Percentiles rank a stretch among this genome's conserved stretches.
These are phyloP conservation scores for Vesta saturnalis DNA, from an alignment of 2,888 invertebrate genomes.

Conservation along the genomic window DNA sequence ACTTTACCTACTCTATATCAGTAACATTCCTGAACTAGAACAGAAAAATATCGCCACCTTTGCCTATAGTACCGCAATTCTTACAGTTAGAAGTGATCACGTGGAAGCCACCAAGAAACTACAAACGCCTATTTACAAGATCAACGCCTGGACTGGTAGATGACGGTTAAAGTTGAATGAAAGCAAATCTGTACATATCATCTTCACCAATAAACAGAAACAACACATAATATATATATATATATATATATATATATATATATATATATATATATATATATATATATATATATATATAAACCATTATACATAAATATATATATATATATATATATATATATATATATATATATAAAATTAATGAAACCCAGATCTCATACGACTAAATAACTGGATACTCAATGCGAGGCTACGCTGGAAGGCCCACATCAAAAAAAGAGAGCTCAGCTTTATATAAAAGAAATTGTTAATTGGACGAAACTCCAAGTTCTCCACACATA, in stretches of 20 bases:
- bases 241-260: too few species aligned
- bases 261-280: too few species aligned
- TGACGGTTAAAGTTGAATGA: conserved; percentile 45
- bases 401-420: not conserved
- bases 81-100: conserved; percentile 14
- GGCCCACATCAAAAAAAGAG: too few species aligned
- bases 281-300: too few species aligned
- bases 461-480: conserved; percentile 34
- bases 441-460: conserved; percentile 26
- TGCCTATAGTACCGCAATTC: not conserved
- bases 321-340: too few species aligned
- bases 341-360: too few species aligned
- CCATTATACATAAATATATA: too few species aligned
- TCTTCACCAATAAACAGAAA: conserved; percentile 41
- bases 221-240: conserved; percentile 14
- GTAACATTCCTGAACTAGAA: not conserved
- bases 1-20: not conserved
- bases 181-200: conserved; percentile 43
- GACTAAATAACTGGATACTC: conserved; percentile 20
- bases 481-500: conserved; percentile 24
- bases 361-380: conserved; percentile 28
- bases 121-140: conserved; percentile 19
- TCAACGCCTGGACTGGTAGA: conserved; percentile 39
- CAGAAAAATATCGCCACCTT: not conserved
- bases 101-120: too few species aligned